These are phyloP conservation scores for Carettochelys insculpta DNA, from an alignment of 2,113 vertebrate species.

Conservation along the genomic window DNA sequence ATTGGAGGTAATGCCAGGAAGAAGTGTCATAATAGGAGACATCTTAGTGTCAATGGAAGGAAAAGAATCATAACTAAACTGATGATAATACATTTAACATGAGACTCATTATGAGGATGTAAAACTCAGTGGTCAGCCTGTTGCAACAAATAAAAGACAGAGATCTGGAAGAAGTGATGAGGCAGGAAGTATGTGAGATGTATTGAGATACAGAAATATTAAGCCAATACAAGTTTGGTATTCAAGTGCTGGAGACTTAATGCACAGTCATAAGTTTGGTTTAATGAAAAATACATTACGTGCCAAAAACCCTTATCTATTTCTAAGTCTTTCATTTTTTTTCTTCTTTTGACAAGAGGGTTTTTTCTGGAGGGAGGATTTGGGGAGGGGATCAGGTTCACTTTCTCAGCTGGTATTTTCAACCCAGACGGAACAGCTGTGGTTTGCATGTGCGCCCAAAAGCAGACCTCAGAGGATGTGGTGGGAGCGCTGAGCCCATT, in stretches of 20 bases:
- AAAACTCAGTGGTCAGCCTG: neutral
- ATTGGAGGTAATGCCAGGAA: no score
- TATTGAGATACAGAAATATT: rapidly evolving
- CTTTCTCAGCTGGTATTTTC: neutral
- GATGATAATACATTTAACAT: neutral
- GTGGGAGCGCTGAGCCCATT: conserved; percentile 14
- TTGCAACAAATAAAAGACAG: conserved; percentile 3
- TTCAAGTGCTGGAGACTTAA: neutral
- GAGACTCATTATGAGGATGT: neutral
- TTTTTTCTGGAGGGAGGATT: neutral
- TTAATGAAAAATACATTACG: neutral
- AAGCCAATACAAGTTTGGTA: neutral
- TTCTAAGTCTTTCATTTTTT: neutral
- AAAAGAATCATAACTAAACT: neutral
- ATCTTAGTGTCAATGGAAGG: neutral
- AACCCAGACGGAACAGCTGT: conserved; percentile 54
- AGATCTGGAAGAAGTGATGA: neutral
- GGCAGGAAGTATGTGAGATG: neutral
- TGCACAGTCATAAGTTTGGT: neutral
- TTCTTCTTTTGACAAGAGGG: neutral
- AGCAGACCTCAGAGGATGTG: conserved; percentile 53
- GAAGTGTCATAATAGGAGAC: neutral
- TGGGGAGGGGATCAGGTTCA: neutral
- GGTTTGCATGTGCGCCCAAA: conserved; percentile 36
- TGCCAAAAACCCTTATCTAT: neutral